Conservation (phyloP, 2,113 vertebrate species). For the Thunnus maccoyii region DNA sequence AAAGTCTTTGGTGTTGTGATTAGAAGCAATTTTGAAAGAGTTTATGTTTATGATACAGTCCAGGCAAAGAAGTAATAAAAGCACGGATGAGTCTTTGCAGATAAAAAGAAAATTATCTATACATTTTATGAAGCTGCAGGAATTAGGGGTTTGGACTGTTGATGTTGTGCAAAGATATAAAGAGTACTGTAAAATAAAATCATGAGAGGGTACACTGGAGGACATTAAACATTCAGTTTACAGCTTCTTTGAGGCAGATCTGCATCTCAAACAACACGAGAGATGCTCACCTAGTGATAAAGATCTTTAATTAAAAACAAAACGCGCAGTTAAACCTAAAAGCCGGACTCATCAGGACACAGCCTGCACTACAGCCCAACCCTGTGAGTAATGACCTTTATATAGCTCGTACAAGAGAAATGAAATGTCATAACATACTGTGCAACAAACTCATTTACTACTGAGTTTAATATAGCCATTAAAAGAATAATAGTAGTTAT, state of each 20-base stretch:
- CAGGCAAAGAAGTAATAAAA: constrained; percentile 21
- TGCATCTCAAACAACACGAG: neutral
- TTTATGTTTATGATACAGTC: neutral
- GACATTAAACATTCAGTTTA: constrained; percentile 7
- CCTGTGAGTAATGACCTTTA: neutral
- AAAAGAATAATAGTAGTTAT: constrained; percentile 4
- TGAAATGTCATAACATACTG: neutral
- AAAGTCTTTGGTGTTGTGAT: neutral
- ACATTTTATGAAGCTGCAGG: constrained; percentile 4
- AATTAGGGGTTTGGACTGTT: neutral
- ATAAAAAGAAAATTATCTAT: constrained; percentile 14
- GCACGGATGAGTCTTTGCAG: neutral
- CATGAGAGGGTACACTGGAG: neutral
- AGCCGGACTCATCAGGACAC: neutral
- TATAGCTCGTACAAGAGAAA: neutral
- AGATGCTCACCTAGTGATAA: neutral
- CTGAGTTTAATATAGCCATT: neutral
- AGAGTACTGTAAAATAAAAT: neutral
- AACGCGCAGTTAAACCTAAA: constrained; percentile 4
- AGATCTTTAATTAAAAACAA: constrained; percentile 6
- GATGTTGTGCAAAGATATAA: neutral
- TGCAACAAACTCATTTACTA: neutral
- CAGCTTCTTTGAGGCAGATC: neutral
- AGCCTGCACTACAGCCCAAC: no score
- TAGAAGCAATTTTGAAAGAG: neutral